Evolutionary conservation across 2,113 vertebrate genomes (phyloP).

Genomic region (Pangasianodon gigas): DNA sequence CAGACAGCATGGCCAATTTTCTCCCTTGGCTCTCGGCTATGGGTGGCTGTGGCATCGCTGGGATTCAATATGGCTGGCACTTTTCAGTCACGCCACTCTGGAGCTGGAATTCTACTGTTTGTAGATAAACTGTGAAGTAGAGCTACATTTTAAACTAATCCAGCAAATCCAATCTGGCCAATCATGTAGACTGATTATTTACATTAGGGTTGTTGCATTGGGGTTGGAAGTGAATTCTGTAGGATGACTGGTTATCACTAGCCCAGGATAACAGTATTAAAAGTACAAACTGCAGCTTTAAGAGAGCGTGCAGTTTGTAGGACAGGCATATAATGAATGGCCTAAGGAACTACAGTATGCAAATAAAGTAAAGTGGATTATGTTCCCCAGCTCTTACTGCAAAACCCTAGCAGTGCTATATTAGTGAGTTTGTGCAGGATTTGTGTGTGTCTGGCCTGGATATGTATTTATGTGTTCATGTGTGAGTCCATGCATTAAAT

Average conservation of each 20-base stretch:
- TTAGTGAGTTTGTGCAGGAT: neutral
- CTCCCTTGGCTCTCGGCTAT: neutral
- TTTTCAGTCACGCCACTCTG: neutral
- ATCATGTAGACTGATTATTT: neutral
- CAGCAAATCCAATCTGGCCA: neutral
- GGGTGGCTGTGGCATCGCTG: neutral
- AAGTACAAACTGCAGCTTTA: neutral
- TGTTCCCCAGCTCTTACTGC: constrained; percentile 4
- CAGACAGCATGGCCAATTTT: neutral
- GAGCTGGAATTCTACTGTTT: neutral
- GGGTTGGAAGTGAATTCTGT: neutral
- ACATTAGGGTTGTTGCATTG: neutral
- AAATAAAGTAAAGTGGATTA: constrained; percentile 33
- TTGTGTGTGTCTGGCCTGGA: neutral
- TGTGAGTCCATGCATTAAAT: neutral
- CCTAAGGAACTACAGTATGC: constrained; percentile 6
- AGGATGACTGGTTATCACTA: neutral
- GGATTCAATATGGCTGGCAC: neutral
- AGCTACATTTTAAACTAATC: neutral
- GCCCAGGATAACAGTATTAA: neutral
- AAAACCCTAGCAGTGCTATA: constrained; percentile 37
- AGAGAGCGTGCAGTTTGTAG: neutral
- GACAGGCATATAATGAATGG: constrained; percentile 15
- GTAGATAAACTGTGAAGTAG: neutral
- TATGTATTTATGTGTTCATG: neutral